Evolutionary conservation across 2,888 invertebrate genomes (phyloP).

Genomic region (Hylaea fasciaria): DNA sequence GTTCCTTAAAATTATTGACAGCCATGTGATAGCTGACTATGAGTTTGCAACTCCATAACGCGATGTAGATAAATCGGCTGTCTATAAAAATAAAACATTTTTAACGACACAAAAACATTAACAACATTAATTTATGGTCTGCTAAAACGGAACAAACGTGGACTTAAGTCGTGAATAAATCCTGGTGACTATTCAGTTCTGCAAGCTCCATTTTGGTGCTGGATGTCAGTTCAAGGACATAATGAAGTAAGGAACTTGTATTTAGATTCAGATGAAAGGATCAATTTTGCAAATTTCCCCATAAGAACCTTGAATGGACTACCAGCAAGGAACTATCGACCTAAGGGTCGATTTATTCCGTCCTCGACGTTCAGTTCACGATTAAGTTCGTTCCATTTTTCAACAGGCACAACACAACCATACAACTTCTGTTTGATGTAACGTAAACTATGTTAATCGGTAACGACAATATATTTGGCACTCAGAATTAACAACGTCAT

Average conservation of each 20-base stretch:
- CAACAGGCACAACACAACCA: no score
- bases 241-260: no score
- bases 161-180: neutral
- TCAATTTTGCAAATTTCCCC: no score
- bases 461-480: constrained; percentile 29
- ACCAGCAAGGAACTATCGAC: no score
- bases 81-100: constrained; percentile 44
- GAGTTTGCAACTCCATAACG: constrained; percentile 73
- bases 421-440: constrained; percentile 7
- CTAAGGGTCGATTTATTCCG: no score
- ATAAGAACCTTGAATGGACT: no score
- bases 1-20: constrained; percentile 84
- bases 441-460: constrained; percentile 18
- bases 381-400: constrained; percentile 17
- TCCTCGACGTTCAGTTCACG: no score
- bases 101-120: constrained; percentile 33
- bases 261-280: no score
- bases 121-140: constrained; percentile 35
- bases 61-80: constrained; percentile 77
- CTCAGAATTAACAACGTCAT: neutral
- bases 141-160: constrained; percentile 26
- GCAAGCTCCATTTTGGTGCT: no score
- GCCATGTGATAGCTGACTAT: constrained; percentile 85
- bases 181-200: no score
- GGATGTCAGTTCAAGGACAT: no score